Evolutionary conservation across 2,113 vertebrate species (phyloP), one percentile per base, ranked within the genome.

Genomic region (Oncorhynchus keta): DNA sequence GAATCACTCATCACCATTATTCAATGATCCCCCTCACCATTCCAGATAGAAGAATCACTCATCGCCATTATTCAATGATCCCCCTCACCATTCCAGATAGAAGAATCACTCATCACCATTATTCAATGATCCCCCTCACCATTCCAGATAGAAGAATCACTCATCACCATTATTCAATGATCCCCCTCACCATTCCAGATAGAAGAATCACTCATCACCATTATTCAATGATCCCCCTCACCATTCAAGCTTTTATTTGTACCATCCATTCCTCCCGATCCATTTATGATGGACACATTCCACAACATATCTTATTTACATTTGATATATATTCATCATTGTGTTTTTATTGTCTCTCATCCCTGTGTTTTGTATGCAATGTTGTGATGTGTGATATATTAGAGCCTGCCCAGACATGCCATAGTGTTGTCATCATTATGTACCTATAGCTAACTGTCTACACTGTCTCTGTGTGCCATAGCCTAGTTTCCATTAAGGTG

Each of bases 391-490:
- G 39, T 83, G 49, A 83, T 89, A 89, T 87, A 90, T 88, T 59
- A 71, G 79, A 93, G 91, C 90, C 92, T 93, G 92, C 80, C 80
- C 79, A 39, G 84, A 85, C 85, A 85, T 62, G 59, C 59, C 4
- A 9, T 24, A 62, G 59, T 20, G 39, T 48, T 48, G 39, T 5
- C n/a, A 5, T 18, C 20, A 20, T 22, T 83, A 70, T 22, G 39
- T 22, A 24, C 45, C 68, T 84, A 64, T 76, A 39, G 62, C 72
- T 81, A 79, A 69, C 68, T 61, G 69, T 78, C 70, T 81, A 68
- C 68, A 78, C 75, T 80, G 39, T 79, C 76, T 78, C 30, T 73
- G 65, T 76, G 77, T 71, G 72, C 77, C 71, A 16, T 76, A 32
- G 49, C 30, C 49, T 72, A 84, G 86, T 85, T 26, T n/a, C 77